phyloP scores from a whole-genome alignment of 1,140 invertebrate species.

The Trichonephila clavipes region DNA sequence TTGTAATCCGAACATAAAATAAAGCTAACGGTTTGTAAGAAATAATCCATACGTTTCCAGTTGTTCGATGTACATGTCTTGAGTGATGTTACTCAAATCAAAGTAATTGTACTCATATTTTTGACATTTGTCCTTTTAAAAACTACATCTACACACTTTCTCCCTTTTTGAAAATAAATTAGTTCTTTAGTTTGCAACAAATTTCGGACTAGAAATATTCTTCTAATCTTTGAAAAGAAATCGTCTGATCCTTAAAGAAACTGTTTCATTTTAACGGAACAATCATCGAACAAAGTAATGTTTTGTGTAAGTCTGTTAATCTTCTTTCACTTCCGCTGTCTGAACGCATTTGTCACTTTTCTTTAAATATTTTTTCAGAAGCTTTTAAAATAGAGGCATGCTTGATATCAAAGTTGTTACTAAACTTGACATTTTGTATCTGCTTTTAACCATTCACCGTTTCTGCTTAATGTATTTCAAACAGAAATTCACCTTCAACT shows the following conservation, averaged over 20 bases:
- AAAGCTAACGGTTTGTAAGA: too few species aligned
- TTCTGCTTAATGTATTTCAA: neutral
- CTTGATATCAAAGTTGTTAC: neutral
- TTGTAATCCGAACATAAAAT: too few species aligned
- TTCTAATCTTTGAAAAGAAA: too few species aligned
- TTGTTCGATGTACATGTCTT: too few species aligned
- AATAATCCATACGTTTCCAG: too few species aligned
- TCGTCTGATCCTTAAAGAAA: neutral
- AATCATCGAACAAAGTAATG: neutral
- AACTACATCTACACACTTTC: too few species aligned
- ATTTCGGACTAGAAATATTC: too few species aligned
- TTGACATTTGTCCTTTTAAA: too few species aligned
- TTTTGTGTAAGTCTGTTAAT: neutral
- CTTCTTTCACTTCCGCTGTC: neutral
- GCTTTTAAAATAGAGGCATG: neutral
- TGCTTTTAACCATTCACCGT: neutral
- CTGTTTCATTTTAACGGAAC: neutral
- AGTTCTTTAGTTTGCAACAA: too few species aligned
- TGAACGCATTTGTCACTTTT: neutral
- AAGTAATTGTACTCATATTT: too few species aligned
- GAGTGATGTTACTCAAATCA: too few species aligned
- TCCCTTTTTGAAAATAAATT: too few species aligned
- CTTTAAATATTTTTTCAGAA: neutral
- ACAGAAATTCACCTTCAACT: neutral
- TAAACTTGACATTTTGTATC: neutral